A percentile compares a stretch with the other conserved stretches of the same genome.
Evolutionary conservation across 2,888 invertebrate species (phyloP).

Genomic region (Amphipoea oculea): DNA sequence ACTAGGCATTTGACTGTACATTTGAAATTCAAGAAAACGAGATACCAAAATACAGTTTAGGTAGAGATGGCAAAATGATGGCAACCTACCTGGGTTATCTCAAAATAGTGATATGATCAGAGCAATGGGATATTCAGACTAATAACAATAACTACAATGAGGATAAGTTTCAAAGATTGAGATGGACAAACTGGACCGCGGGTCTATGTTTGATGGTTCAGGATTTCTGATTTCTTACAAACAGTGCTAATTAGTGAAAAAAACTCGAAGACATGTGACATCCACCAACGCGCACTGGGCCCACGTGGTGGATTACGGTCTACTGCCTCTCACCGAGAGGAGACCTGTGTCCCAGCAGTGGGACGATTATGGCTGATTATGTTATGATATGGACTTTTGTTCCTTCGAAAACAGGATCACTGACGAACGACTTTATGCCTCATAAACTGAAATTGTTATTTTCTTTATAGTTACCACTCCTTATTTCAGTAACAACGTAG

Average conservation of each 20-base stretch:
- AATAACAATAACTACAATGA: neutral
- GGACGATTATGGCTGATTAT: too few relatives aligned
- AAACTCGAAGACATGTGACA: too few relatives aligned
- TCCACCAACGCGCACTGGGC: neutral
- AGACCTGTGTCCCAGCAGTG: neutral
- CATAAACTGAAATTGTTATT: neutral
- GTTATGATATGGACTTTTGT: neutral
- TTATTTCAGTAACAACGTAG: slow-evolving; percentile 24
- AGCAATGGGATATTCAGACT: neutral
- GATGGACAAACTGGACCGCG: too few relatives aligned
- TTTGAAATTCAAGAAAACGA: neutral
- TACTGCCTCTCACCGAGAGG: neutral
- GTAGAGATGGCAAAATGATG: neutral
- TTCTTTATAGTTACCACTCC: neutral
- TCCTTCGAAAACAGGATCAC: neutral
- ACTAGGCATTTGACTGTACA: too few relatives aligned
- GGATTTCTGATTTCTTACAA: too few relatives aligned
- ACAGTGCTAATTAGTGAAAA: too few relatives aligned
- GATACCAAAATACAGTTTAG: neutral
- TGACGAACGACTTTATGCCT: neutral
- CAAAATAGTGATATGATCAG: neutral
- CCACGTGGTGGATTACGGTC: neutral
- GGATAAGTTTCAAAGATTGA: too few relatives aligned
- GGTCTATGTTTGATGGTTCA: too few relatives aligned
- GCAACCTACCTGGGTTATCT: too few relatives aligned